Percentiles rank a stretch among this genome's conserved stretches.
These are phyloP conservation scores for Sipha maydis DNA, from an alignment of 2,888 invertebrate species.

Conservation along the genomic window DNA sequence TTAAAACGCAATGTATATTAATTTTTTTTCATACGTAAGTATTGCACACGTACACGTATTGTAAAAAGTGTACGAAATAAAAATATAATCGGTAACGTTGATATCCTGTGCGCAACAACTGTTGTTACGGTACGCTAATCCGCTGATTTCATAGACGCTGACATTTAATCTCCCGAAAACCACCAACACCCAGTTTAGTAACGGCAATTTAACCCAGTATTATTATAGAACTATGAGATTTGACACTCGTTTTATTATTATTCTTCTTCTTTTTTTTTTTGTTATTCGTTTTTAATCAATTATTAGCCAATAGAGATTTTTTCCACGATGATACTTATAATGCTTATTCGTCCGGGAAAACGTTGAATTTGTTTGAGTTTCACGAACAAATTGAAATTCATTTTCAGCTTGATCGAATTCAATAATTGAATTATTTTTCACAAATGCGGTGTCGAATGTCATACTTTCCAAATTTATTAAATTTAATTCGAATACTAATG, in stretches of 20 bases:
- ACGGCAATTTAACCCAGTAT: conserved; percentile 13
- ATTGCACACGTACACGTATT: not conserved
- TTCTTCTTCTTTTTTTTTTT: not conserved
- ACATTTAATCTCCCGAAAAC: conserved; percentile 39
- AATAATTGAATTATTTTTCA: not conserved
- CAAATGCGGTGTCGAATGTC: not conserved
- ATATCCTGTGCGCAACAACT: not conserved
- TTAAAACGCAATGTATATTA: not conserved
- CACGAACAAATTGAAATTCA: not conserved
- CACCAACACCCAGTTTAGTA: conserved; percentile 24
- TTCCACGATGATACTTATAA: not conserved
- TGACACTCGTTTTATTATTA: not conserved
- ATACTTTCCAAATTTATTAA: conserved; percentile 24
- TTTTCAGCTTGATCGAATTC: conserved; percentile 19
- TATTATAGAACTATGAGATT: not conserved
- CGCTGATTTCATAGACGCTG: conserved; percentile 15
- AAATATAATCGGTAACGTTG: not conserved
- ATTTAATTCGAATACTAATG: not conserved
- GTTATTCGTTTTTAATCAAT: not conserved
- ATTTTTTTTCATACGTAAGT: not conserved
- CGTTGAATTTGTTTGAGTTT: not conserved
- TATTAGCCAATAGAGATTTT: not conserved
- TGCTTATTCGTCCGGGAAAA: not conserved
- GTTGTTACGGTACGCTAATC: conserved; percentile 42
- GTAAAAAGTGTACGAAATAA: not conserved